Base-by-base conservation (phyloP, 2,797 vertebrate species). In the Periparus ater region DNA sequence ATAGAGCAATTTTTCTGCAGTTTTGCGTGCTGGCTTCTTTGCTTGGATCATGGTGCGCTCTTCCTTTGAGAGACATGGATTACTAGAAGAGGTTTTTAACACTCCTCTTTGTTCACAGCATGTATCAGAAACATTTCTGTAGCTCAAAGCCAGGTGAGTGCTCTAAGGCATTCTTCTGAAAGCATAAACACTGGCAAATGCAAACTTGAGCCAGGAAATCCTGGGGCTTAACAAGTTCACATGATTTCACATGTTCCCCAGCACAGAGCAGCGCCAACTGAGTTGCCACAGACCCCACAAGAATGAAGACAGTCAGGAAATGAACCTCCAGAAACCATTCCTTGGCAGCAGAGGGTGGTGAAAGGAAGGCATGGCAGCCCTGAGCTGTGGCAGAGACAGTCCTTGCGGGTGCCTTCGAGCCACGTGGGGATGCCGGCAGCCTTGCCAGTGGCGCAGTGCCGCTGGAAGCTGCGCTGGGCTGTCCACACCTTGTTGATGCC, bases 401-500 rank as follows among this genome's bases (percentile, higher is more conserved):
- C 7, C 42, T 34, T 44, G 73, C 54, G 27, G 61, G 40, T 48
- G 44, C 70, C 42, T 55, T 3, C 22, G 5, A 44, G 44, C 54
- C 11, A 0, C 0, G 0, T 8, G 38, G 51, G 29, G 34, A 26
- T 67, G 29, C 16, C 0, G 0, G 57, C 9, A 11, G 23, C 45
- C n/a, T 10, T 12, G 21, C 7, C 27, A 20, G 0, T 27, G 20
- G 13, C 1, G 0, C 22, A 1, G 83, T 3, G 20, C 63, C 12
- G 0, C 67, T 60, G 55, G 40, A 51, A 60, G 22, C 0, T 2
- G 9, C 8, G 26, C 29, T 26, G n/a, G 22, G 4, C 26, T 25
- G 18, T 5, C 36, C 62, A 32, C 61, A 17, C 8, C 14, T 21
- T 10, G 10, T 7, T 0, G 1, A 1, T 55, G 51, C 42, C 16